These are phyloP conservation scores for Phrynocephalus vlangalii DNA, from an alignment of 2,797 vertebrate species.

Conservation along the genomic window DNA sequence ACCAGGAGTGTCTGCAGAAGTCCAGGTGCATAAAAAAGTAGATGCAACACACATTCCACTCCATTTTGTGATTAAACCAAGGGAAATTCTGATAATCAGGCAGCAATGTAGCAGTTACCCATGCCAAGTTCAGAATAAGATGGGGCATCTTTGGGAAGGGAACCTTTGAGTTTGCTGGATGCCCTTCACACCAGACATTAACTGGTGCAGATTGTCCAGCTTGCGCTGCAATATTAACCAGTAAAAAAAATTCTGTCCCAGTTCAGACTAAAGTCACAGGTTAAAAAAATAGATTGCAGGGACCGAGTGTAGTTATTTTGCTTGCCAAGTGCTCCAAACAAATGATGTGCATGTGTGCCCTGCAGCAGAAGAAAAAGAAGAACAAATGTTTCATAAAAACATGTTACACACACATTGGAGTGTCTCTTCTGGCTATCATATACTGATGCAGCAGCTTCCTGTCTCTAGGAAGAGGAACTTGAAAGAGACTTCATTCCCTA, in stretches of 20 bases:
- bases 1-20: not conserved
- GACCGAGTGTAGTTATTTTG: not conserved
- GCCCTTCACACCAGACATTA: not conserved
- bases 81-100: not conserved
- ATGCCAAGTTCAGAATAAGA: not conserved
- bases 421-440: not conserved
- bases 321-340: not conserved
- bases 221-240: not conserved
- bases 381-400: not conserved
- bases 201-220: too few relatives aligned
- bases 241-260: not conserved
- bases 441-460: not conserved
- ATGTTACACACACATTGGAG: not conserved
- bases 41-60: not conserved
- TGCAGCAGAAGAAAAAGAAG: not conserved
- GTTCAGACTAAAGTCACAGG: not conserved
- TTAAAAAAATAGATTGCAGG: not conserved
- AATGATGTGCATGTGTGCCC: not conserved
- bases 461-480: slow-evolving; percentile 5
- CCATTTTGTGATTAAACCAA: not conserved
- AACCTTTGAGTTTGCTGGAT: not conserved
- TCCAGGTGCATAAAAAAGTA: not conserved
- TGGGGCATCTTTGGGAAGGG: not conserved
- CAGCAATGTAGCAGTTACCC: not conserved
- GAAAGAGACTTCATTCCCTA: not conserved